Conservation (phyloP, 2,888 invertebrate species). For the Mycalesis mineus region DNA sequence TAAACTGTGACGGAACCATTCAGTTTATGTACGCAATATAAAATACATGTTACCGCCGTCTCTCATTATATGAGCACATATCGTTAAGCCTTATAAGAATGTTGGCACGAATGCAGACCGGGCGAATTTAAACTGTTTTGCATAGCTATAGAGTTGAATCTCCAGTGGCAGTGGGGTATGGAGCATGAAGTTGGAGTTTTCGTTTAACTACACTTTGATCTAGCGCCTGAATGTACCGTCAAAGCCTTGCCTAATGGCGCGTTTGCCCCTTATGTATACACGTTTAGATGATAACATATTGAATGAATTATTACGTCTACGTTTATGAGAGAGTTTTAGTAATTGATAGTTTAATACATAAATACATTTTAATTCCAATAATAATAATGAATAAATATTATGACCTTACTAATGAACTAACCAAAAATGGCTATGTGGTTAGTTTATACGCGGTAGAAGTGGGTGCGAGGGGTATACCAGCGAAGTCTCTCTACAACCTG, state of each 20-base stretch:
- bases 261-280: not conserved
- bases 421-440: too few species aligned
- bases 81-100: constrained; percentile 9
- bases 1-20: too few species aligned
- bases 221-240: constrained; percentile 6
- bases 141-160: not conserved
- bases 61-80: constrained; percentile 6
- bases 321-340: not conserved
- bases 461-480: too few species aligned
- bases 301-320: not conserved
- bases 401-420: too few species aligned
- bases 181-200: not conserved
- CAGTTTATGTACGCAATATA: not conserved
- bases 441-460: too few species aligned
- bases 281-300: not conserved
- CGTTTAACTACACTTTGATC: constrained; percentile 12
- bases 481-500: too few species aligned
- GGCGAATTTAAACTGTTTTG: not conserved
- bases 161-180: not conserved
- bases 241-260: constrained; percentile 13
- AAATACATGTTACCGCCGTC: constrained; percentile 4
- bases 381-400: too few species aligned
- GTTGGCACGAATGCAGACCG: not conserved
- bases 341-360: not conserved
- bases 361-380: too few species aligned